Evolutionary conservation across 1,140 invertebrate species (phyloP), one percentile per base, ranked within the genome.

Genomic region (Drosophila lini): DNA sequence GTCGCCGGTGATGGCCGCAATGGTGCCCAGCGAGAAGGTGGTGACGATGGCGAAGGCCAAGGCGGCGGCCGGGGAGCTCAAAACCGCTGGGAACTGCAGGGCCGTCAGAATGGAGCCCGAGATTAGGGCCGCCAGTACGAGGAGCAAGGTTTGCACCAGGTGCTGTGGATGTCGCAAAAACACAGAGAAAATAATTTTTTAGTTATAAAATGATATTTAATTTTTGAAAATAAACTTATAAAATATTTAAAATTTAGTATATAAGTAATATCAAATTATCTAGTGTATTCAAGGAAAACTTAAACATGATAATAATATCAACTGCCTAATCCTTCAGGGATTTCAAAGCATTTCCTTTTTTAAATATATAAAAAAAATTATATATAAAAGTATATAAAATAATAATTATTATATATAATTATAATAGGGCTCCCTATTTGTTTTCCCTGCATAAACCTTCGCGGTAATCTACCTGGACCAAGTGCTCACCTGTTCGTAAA

Each of bases 1-100:
- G 25, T 75, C 80, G 41, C 92, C 91, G 4, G 88, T 91, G 28
- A 92, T 91, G 67, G 86, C 91, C 47, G 91, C 89, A 73, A 92
- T 91, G 16, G 81, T 90, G 41, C 91, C 92, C 62, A 92, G 69
- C 47, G 86, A 86, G 56, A 91, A 91, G 56, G 92, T 92, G 57
- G 91, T 92, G 48, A 91, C 80, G 70, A 92, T 90, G 52, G 92
- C 91, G 75, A 92, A 92, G 11, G 89, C 84, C 75, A 92, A 67
- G 42, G 91, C 92, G 10, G 91, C 91, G 19, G 74, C 84, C 11
- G 91, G 92, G 9, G 92, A 92, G 64, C 81, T 92, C 10, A 92
- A 78, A 52, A 92, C 91, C 5, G 90, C 88, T 56, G 92, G 91
- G 61, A 92, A 92, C 78, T 92, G 92, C 36, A 92, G 74, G 6